Base-by-base conservation (phyloP, 2,113 vertebrate species). In the Pollimyrus isidori region DNA sequence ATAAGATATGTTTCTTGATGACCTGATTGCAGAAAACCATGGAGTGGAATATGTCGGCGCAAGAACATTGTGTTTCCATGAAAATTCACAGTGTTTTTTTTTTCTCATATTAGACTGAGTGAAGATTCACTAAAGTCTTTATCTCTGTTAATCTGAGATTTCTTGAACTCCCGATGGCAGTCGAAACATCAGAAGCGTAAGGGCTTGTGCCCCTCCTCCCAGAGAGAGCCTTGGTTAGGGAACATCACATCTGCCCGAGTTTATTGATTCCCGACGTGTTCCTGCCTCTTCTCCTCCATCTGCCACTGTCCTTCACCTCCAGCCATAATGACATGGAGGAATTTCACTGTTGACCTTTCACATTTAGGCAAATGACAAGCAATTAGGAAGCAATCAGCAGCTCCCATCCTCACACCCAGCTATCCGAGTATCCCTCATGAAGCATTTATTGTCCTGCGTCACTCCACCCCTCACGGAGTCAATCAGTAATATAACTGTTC, bases 271-370 rank as follows among this genome's bases (percentile, higher is more conserved):
- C 23, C 21, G 21, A 50, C n/a, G 30, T 11, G 6, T 62, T 73
- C 35, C 49, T 42, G 26, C 2, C 39, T 35, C 86, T 26, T 65
- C 49, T 86, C 46, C 17, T 30, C 49, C 83, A 84, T 69, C 85
- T 17, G 30, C 26, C 65, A 21, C 11, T 7, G 35, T 76, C 84
- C 23, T 87, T 53, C 89, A 89, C 85, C 69, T 89, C 65, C 88
- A 84, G 87, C 35, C 58, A 69, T 85, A 89, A 89, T 10, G 3
- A 88, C 86, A 88, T 88, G 87, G 87, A 15, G 17, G 26, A 42
- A 89, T 91, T 83, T 69, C 58, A 76, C 89, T 42, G 87, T 2
- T 91, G 88, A 91, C 86, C 89, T 90, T 89, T 91, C 58, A 62
- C 35, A 45, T 45, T 62, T 42, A 42, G 19, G 58, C 58, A 88